phyloP scores from a whole-genome alignment of 2,113 vertebrate species.

The Nesogale talazaci region DNA sequence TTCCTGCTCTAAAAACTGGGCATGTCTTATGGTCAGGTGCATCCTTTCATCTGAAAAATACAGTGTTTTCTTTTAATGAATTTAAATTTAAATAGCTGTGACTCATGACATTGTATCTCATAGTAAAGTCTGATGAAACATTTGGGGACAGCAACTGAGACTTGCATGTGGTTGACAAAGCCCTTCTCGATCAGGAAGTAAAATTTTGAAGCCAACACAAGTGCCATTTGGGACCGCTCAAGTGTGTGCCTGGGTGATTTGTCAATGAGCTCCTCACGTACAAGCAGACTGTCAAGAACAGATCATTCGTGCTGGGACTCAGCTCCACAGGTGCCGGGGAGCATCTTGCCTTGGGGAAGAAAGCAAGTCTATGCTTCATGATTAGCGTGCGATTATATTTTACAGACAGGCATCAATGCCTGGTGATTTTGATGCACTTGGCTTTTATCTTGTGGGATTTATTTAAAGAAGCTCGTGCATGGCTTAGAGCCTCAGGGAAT shows the following conservation, averaged over 20 bases:
- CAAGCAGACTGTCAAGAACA: conserved; percentile 67
- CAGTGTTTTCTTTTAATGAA: conserved; percentile 1
- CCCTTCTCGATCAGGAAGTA: background rate
- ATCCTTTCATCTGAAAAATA: background rate
- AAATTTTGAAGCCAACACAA: conserved; percentile 48
- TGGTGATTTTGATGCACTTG: conserved; percentile 76
- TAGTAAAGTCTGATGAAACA: background rate
- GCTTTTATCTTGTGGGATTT: conserved; percentile 77
- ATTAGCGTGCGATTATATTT: conserved; percentile 78
- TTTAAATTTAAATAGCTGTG: conserved; percentile 14
- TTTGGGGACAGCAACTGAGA: background rate
- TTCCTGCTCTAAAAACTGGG: no score
- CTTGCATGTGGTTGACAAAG: background rate
- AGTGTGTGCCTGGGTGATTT: conserved; percentile 49
- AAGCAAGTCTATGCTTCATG: conserved; percentile 76
- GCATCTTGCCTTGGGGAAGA: conserved; percentile 67
- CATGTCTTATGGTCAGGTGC: no score
- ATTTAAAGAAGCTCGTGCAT: conserved; percentile 75
- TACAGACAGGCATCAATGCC: conserved; percentile 77
- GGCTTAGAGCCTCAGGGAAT: conserved; percentile 64
- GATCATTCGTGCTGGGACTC: conserved; percentile 64
- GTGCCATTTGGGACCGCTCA: conserved; percentile 21
- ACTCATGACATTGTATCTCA: background rate
- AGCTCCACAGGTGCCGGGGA: conserved; percentile 75
- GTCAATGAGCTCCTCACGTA: conserved; percentile 59